Evolutionary conservation across 2,797 vertebrate genomes (phyloP).

Genomic region (Intellagama lesueurii): DNA sequence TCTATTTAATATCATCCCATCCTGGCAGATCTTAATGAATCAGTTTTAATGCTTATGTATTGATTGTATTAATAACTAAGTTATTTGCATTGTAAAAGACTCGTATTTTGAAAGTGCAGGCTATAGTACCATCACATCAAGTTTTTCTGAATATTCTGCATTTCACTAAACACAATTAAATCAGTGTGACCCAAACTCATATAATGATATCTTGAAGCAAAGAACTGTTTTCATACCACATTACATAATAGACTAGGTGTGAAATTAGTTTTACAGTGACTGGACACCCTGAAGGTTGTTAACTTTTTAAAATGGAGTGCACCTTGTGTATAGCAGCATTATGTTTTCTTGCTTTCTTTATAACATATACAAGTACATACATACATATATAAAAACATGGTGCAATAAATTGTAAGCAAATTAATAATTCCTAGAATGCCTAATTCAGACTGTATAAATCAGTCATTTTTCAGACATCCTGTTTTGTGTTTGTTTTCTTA

Average conservation of each 20-base stretch:
- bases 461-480: background rate
- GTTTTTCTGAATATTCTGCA: conserved; percentile 12
- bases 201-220: conserved; percentile 71
- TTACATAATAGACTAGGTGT: conserved; percentile 79
- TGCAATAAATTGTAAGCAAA: conserved; percentile 31
- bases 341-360: conserved; percentile 36
- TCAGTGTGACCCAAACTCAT: conserved; percentile 45
- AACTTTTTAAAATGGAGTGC: conserved; percentile 67
- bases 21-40: conserved; percentile 46
- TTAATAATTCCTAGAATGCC: conserved; percentile 48
- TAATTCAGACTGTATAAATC: background rate
- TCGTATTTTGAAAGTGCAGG: background rate
- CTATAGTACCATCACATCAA: conserved; percentile 1
- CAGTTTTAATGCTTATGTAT: background rate
- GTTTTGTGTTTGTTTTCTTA: background rate
- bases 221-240: conserved; percentile 75
- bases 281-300: conserved; percentile 70
- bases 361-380: background rate
- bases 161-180: conserved; percentile 39
- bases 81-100: background rate
- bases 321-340: conserved; percentile 58
- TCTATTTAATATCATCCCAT: background rate
- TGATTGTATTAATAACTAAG: conserved; percentile 9
- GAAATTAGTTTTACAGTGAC: conserved; percentile 79
- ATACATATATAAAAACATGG: conserved; percentile 46